Evolutionary conservation across 2,113 vertebrate species (phyloP), one percentile per base, ranked within the genome.

Genomic region (Silurus glanis): DNA sequence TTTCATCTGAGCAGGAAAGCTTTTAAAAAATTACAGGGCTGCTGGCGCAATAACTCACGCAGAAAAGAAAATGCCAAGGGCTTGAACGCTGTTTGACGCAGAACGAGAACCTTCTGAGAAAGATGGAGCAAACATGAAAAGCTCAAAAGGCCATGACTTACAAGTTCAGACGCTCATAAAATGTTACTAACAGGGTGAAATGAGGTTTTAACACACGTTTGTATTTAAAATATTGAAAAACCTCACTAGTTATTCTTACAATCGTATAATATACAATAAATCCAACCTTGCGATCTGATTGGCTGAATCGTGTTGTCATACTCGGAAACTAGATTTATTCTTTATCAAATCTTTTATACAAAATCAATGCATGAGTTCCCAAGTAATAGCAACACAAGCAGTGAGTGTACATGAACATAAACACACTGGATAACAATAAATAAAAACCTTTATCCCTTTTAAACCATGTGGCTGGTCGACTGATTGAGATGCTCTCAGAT

Each of bases 1-100:
- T 96, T 90, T 95, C 93, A 95, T 95, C 91, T 92, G 86, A 67
- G 67, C 58, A 92, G 89, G 90, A 94, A 93, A 89, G 82, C 85
- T 23, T 76, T 51, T 0, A 16, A 86, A 53, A 94, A 95, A 95
- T 95, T 94, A 95, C 84, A 95, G 91, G 87, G 72, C 89, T 25
- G 82, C 84, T 37, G 21, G 37, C 19, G 66, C 61, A 84, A 87
- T 90, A 89, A 87, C 74, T 91, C 86, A 89, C 72, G 59, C 69
- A 83, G 74, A 79, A 25, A 25, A 82, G n/a, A 49, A 75, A 51
- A 76, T 75, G 80, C 87, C 80, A 25, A 53, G 81, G 86, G 91
- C 23, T 80, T 80, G 82, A 67, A 87, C 86, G 90, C 87, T 71
- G 88, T 88, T 91, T 56, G 86, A 53, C 56, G 25, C 58, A 81